Percentiles rank a stretch among this genome's conserved stretches.
These are phyloP conservation scores for Anarsia innoxiella DNA, from an alignment of 2,888 invertebrate genomes.

Conservation along the genomic window DNA sequence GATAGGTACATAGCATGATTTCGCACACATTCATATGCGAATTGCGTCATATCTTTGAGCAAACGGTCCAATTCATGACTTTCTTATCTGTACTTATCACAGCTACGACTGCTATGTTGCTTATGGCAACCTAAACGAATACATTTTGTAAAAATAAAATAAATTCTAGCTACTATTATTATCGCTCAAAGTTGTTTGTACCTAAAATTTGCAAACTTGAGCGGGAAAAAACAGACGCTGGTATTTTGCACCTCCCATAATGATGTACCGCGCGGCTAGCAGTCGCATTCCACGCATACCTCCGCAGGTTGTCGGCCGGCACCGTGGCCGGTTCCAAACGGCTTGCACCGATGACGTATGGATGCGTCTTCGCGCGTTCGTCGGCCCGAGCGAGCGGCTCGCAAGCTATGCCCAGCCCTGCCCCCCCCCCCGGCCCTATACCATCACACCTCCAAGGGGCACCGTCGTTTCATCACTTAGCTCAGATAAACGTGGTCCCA, in stretches of 20 bases:
- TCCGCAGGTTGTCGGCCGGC: conserved; percentile 64
- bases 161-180: too few species aligned
- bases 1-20: conserved; percentile 16
- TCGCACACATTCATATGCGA: conserved; percentile 14
- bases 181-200: neutral
- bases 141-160: too few species aligned
- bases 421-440: conserved; percentile 20
- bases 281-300: conserved; percentile 66
- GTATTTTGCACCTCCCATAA: conserved; percentile 60
- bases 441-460: conserved; percentile 20
- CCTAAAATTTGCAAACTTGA: conserved; percentile 30
- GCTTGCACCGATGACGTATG: conserved; percentile 57
- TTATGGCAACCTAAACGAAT: conserved; percentile 13
- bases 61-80: conserved; percentile 15
- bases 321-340: conserved; percentile 55
- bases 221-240: conserved; percentile 35
- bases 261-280: conserved; percentile 43
- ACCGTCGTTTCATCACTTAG: conserved; percentile 24
- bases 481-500: conserved; percentile 27
- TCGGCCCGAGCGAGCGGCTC: conserved; percentile 33
- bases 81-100: conserved; percentile 17
- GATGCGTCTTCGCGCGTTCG: conserved; percentile 39
- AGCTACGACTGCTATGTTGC: conserved; percentile 15
- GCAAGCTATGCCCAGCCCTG: conserved; percentile 24
- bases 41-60: conserved; percentile 15